These are phyloP conservation scores for Chelonia mydas DNA, from an alignment of 2,797 vertebrate species.

Conservation along the genomic window DNA sequence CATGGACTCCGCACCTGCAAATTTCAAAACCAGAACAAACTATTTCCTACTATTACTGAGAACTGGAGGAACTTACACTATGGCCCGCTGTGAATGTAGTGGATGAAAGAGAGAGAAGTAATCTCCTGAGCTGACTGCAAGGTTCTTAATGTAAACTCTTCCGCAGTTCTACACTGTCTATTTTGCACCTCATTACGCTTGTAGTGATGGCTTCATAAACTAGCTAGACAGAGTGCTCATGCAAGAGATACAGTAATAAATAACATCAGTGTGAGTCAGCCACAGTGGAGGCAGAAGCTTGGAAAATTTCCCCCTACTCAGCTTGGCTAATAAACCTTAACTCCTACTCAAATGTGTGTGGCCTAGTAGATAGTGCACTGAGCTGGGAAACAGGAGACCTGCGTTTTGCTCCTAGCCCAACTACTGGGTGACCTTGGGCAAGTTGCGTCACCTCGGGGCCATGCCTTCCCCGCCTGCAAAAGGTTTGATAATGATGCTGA, in stretches of 20 bases:
- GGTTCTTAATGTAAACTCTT: not conserved
- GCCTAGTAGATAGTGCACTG: not conserved
- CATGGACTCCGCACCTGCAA: constrained; percentile 68
- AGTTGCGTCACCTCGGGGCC: not conserved
- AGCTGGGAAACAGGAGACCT: not conserved
- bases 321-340: not conserved
- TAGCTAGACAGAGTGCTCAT: not conserved
- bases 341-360: not conserved
- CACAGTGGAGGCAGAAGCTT: rapidly evolving
- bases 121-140: not conserved
- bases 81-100: constrained; percentile 39
- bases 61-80: constrained; percentile 36
- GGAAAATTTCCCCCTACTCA: not conserved
- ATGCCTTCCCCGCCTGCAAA: not conserved
- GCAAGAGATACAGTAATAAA: not conserved
- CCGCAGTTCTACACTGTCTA: not conserved
- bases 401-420: not conserved
- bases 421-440: not conserved
- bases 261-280: not conserved
- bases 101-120: not conserved
- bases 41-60: constrained; percentile 36
- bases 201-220: not conserved
- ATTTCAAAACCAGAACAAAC: constrained; percentile 29
- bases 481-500: not conserved
- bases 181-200: not conserved